These are phyloP conservation scores for Polyergus mexicanus DNA, from an alignment of 1,140 invertebrate species.

Conservation along the genomic window DNA sequence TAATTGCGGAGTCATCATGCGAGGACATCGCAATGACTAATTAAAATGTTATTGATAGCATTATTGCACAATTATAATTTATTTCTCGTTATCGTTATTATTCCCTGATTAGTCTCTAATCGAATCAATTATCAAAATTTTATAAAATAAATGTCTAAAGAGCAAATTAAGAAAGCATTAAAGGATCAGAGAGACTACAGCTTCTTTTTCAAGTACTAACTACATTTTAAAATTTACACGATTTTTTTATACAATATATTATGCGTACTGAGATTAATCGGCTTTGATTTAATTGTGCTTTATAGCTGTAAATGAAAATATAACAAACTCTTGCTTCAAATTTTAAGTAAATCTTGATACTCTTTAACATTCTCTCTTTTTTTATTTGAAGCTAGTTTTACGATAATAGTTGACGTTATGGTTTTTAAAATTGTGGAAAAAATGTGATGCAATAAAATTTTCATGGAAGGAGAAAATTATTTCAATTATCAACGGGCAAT, in stretches of 20 bases:
- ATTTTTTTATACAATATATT: constrained; percentile 2
- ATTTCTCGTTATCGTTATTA: not conserved
- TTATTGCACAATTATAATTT: not conserved
- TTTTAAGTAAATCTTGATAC: not conserved
- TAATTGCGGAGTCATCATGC: constrained; percentile 29
- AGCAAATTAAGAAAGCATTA: not conserved
- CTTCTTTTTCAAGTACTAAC: not conserved
- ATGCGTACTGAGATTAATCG: not conserved
- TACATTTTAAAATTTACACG: not conserved
- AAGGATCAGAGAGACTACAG: not conserved
- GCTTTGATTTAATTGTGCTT: not conserved
- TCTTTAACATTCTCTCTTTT: too few relatives aligned
- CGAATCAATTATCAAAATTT: not conserved
- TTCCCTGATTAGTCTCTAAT: not conserved
- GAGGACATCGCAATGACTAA: not conserved
- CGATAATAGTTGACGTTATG: not conserved
- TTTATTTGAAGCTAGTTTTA: too few relatives aligned
- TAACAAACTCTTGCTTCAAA: not conserved
- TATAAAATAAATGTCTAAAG: not conserved
- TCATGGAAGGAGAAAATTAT: not conserved
- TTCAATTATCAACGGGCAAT: not conserved
- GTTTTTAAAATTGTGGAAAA: not conserved
- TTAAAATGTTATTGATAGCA: not conserved
- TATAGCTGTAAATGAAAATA: not conserved
- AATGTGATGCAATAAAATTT: not conserved